Conservation (phyloP, 2,113 vertebrate genomes). For the Rhynchomys soricoides region DNA sequence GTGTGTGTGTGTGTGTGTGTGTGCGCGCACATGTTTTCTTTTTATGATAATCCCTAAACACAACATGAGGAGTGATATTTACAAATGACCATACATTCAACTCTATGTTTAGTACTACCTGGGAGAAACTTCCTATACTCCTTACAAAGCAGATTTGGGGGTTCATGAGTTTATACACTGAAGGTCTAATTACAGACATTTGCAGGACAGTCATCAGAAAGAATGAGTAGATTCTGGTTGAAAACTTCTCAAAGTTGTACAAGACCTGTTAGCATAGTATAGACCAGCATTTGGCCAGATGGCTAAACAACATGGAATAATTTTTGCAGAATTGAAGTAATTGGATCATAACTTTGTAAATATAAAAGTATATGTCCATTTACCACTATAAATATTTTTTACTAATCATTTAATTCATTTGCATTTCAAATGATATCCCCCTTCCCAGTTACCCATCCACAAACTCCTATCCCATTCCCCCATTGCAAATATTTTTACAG, state of each 20-base stretch:
- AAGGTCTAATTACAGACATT: not conserved
- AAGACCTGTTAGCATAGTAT: not conserved
- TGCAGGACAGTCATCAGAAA: not conserved
- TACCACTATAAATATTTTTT: not conserved
- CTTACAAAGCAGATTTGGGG: not conserved
- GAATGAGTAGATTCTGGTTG: not conserved
- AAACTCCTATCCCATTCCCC: no score
- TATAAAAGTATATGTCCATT: not conserved
- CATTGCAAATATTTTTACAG: not conserved
- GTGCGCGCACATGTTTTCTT: not conserved
- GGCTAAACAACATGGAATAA: not conserved
- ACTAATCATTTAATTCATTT: no score
- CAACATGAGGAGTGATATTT: not conserved
- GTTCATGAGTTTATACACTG: no score
- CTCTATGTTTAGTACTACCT: not conserved
- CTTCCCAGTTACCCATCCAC: no score
- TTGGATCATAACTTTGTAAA: not conserved
- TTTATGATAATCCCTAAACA: not conserved
- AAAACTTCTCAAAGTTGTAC: not conserved
- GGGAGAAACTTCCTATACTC: not conserved
- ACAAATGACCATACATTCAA: not conserved
- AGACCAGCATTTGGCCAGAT: not conserved
- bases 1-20: not conserved
- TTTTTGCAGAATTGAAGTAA: not conserved
- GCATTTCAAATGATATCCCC: no score